These are phyloP conservation scores for Cygnus olor DNA, from an alignment of 2,797 vertebrate species.

Conservation along the genomic window DNA sequence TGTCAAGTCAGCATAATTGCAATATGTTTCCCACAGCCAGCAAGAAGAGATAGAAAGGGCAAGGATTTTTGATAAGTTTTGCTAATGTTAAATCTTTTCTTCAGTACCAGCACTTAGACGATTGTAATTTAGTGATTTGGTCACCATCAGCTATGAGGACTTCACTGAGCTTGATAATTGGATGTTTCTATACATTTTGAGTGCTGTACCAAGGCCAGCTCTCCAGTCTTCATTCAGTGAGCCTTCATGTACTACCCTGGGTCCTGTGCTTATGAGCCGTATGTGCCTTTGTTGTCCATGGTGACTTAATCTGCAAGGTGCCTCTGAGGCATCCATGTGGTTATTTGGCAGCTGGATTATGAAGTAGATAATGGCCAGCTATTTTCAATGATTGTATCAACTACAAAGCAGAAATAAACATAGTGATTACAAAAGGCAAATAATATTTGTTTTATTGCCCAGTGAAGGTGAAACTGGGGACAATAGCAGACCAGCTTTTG, in stretches of 20 bases:
- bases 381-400: slow-evolving; percentile 25
- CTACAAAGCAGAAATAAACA: slow-evolving; percentile 37
- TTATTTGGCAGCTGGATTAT: not conserved
- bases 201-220: not conserved
- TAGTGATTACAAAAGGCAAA: slow-evolving; percentile 8
- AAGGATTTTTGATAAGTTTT: not conserved
- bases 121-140: not conserved
- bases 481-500: not conserved
- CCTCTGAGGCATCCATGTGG: not conserved
- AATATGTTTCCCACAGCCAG: not conserved
- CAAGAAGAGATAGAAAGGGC: not conserved
- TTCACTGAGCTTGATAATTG: not conserved
- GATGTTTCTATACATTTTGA: not conserved
- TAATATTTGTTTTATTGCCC: not conserved
- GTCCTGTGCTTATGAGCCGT: not conserved
- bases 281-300: not conserved
- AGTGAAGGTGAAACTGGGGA: slow-evolving; percentile 9
- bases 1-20: not conserved
- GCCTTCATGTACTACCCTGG: fast-evolving
- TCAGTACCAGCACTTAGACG: not conserved
- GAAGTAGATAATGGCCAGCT: not conserved
- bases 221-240: not conserved
- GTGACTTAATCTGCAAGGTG: not conserved
- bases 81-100: not conserved
- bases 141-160: not conserved